Conservation (phyloP, 2,797 vertebrate genomes). For the Falco naumanni region DNA sequence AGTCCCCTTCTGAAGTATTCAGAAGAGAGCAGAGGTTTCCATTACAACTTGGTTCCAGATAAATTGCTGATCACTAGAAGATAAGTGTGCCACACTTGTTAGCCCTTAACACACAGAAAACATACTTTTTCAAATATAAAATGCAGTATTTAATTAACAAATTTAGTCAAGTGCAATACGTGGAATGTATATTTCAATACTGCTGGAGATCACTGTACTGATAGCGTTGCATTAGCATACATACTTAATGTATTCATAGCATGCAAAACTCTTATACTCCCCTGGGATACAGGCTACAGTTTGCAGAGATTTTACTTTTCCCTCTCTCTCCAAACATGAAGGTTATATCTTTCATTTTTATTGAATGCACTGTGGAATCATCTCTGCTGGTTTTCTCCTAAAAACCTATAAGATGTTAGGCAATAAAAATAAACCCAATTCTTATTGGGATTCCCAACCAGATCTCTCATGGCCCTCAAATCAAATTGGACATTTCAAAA, state of each 20-base stretch:
- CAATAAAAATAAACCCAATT: background rate
- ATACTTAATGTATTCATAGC: background rate
- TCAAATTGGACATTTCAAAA: background rate
- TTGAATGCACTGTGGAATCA: background rate
- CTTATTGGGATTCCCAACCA: background rate
- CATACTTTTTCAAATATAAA: conserved; percentile 39
- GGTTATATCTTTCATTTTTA: background rate
- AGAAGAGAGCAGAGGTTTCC: background rate
- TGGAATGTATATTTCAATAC: conserved; percentile 35
- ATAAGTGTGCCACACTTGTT: background rate
- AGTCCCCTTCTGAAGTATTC: background rate
- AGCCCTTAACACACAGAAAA: conserved; percentile 27
- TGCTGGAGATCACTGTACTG: background rate
- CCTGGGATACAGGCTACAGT: background rate
- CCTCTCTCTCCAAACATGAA: background rate
- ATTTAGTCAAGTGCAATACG: conserved; percentile 49
- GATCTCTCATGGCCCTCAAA: background rate
- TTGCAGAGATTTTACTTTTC: background rate
- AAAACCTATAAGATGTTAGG: background rate
- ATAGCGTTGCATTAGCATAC: background rate
- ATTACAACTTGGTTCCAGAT: conserved; percentile 23
- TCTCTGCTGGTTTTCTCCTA: background rate
- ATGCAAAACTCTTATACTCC: background rate
- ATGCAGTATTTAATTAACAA: conserved; percentile 66
- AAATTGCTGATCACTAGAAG: conserved; percentile 53